Percentiles rank a stretch among this genome's conserved stretches.
phyloP scores from a whole-genome alignment of 1,140 invertebrate genomes.

The Ruditapes philippinarum region DNA sequence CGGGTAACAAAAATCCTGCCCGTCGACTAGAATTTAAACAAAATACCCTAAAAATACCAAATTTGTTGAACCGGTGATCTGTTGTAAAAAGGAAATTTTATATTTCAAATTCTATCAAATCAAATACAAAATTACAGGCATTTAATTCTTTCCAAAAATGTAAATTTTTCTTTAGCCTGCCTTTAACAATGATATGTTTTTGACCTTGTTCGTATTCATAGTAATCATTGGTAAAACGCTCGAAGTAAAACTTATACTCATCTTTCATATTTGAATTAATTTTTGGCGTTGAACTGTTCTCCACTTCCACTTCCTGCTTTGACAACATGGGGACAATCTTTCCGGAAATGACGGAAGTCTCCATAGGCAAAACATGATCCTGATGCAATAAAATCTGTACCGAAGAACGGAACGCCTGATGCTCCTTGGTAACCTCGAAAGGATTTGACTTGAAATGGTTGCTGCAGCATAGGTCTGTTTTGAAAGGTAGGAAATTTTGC shows the following conservation, averaged over 20 bases:
- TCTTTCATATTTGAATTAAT: no score
- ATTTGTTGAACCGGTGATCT: not conserved
- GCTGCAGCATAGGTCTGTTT: no score
- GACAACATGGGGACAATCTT: no score
- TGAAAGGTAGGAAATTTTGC: no score
- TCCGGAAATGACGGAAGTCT: no score
- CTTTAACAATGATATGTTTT: no score
- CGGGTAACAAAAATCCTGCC: not conserved
- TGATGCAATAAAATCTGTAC: not conserved
- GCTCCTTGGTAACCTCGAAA: no score
- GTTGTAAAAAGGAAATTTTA: not conserved
- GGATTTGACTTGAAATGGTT: no score
- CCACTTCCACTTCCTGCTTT: no score
- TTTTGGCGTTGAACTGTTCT: no score
- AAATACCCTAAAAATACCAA: not conserved
- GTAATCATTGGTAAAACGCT: not conserved
- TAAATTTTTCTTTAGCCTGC: not conserved
- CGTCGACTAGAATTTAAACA: not conserved
- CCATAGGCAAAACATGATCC: no score
- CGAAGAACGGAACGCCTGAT: not conserved
- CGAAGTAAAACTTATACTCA: not conserved
- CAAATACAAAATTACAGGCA: not conserved
- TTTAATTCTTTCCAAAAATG: not conserved
- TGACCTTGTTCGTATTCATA: no score
- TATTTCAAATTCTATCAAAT: not conserved